Evolutionary conservation across 2,888 invertebrate genomes (phyloP), one percentile per base, ranked within the genome.

Genomic region (Poecilus cupreus): DNA sequence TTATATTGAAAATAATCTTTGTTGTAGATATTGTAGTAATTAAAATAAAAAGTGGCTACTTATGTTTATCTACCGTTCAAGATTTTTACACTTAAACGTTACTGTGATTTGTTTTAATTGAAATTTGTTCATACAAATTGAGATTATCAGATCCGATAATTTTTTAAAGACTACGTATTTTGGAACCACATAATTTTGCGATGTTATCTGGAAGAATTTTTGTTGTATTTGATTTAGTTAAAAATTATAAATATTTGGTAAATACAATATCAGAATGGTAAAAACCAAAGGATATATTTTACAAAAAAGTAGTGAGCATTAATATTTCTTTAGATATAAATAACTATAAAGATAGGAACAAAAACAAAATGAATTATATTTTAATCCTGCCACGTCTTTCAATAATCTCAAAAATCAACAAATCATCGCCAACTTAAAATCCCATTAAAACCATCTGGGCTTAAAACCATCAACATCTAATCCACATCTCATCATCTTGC

Each of bases 11-110:
- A 54, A 16, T 22, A 54, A 54, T 54, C 54, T 20, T 22, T 54
- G 22, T 20, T 54, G 18, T 54, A 18, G 51, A 6, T 51, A 18
- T 51, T 51, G 18, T 20, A 13, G 24, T 2, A 8, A 24, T 24
- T 57, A 57, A 60, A 60, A 24, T 54, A 54, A 60, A 60, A 60
- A 60, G 60, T 54, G 26, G 60, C n/a, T 60, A 60, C 60, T 60
- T 60, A 60, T 24, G 26, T 4, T 26, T 60, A 60, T 60, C 60
- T n/a, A 26, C 24, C n/a, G 24, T n/a, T 60, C 26, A 13, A 60
- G 60, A 24, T 60, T 60, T 60, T 60, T 60, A 60, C 26, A 60
- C 60, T 54, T 54, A 22, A 49, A 54, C 22, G 20, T 22, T 11
- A 60, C 60, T 26, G 60, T 60, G 60, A 60, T 60, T 60, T 60